phyloP scores from a whole-genome alignment of 2,113 vertebrate genomes.

The Addax nasomaculatus region DNA sequence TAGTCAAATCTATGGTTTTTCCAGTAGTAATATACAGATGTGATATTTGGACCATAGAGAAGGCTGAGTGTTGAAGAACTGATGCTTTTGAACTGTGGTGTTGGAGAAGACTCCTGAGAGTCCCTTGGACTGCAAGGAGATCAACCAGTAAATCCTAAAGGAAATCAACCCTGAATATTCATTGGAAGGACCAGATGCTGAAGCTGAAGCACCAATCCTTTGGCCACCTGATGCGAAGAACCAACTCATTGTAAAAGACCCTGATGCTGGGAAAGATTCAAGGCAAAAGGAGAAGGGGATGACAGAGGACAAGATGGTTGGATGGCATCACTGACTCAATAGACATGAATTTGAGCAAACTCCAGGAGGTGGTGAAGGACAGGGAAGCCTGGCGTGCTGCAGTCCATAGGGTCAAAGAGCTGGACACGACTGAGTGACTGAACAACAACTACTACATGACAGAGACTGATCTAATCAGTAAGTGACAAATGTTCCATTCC shows the following conservation, averaged over 20 bases:
- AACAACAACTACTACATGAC: background rate
- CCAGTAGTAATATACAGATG: background rate
- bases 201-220: background rate
- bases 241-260: background rate
- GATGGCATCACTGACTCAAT: background rate
- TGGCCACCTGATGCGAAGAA: background rate
- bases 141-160: background rate
- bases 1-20: background rate
- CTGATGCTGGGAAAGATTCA: background rate
- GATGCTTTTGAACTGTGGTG: background rate
- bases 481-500: background rate
- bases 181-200: background rate
- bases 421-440: background rate
- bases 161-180: background rate
- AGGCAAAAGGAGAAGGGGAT: background rate
- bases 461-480: background rate
- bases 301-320: background rate
- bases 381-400: background rate
- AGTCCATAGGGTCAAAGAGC: background rate
- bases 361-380: background rate
- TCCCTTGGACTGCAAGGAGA: background rate
- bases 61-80: background rate
- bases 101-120: background rate
- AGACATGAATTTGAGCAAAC: background rate
- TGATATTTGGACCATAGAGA: background rate